phyloP scores from a whole-genome alignment of 2,797 vertebrate genomes.

The Odontamblyopus lacepedii region DNA sequence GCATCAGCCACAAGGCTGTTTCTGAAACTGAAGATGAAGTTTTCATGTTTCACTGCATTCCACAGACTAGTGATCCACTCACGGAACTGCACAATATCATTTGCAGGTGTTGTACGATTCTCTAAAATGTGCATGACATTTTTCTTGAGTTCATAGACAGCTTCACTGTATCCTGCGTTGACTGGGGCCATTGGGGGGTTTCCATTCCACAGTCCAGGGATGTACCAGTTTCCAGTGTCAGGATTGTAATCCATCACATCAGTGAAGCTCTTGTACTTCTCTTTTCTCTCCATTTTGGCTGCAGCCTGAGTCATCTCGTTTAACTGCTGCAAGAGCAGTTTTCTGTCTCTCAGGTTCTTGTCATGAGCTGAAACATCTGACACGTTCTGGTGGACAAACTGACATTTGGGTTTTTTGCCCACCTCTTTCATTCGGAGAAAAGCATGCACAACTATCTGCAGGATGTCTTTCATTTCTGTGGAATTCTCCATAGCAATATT shows the following conservation, averaged over 20 bases:
- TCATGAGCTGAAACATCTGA: conserved; percentile 68
- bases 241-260: conserved; percentile 69
- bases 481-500: conserved; percentile 81
- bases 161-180: conserved; percentile 79
- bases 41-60: conserved; percentile 73
- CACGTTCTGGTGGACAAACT: conserved; percentile 70
- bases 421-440: conserved; percentile 80
- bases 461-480: conserved; percentile 75
- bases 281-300: conserved; percentile 67
- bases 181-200: conserved; percentile 79
- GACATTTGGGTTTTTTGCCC: conserved; percentile 65
- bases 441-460: conserved; percentile 80
- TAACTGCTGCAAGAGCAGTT: conserved; percentile 64
- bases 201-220: conserved; percentile 78
- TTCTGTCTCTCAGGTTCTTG: conserved; percentile 74
- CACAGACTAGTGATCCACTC: conserved; percentile 77
- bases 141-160: conserved; percentile 77
- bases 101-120: conserved; percentile 40
- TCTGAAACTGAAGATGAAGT: conserved; percentile 77
- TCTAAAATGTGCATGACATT: conserved; percentile 68
- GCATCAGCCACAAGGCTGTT: conserved; percentile 74
- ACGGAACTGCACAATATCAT: conserved; percentile 64
- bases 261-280: conserved; percentile 58
- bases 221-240: conserved; percentile 72
- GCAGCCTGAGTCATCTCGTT: conserved; percentile 75